Base-by-base conservation (phyloP, 1,140 invertebrate genomes). In the Fopius arisanus region DNA sequence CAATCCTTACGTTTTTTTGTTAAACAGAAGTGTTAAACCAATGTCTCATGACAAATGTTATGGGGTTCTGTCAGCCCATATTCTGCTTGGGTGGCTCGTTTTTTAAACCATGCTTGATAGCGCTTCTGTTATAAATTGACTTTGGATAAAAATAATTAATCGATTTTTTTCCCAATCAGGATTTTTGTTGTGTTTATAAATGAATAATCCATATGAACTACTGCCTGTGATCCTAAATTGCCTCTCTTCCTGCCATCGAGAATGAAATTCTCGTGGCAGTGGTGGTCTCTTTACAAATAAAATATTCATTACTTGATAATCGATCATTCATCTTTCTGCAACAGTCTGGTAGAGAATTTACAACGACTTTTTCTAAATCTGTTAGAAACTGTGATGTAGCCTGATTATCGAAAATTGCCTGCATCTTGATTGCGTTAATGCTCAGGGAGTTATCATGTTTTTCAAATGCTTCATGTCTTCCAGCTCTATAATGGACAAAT, bases 81-180 rank as follows among this genome's bases (percentile, higher is more conserved):
- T n/a, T n/a, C n/a, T n/a, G n/a, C n/a, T n/a, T n/a, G n/a, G n/a
- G n/a, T n/a, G n/a, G n/a, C n/a, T 77, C 75, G 33, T 59, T 54
- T 19, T 74, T 33, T 21, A 70, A 69, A 12, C 63, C 75, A 62
- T 76, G 65, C 29, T 67, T 67, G 0, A 43, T 71, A 21, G 26
- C 67, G 12, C 23, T 6, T n/a, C n/a, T n/a, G 29, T 28, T 41
- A 21, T 19, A 16, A 51, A 71, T 28, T 29, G 16, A 21, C 43
- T 67, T 19, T 3, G 65, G 43, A 40, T 73, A 71, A 48, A 77
- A 77, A 51, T 67, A 72, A 37, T 70, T 48, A n/a, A 48, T 6
- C 4, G 63, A 70, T 29, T 77, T 16, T 74, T 74, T 28, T 16
- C 21, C 72, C 75, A 77, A 48, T 77, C 14, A 26, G 67, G 72